Evolutionary conservation across 2,797 vertebrate species (phyloP), one percentile per base, ranked within the genome.

Genomic region (Spinus olivaceus): DNA sequence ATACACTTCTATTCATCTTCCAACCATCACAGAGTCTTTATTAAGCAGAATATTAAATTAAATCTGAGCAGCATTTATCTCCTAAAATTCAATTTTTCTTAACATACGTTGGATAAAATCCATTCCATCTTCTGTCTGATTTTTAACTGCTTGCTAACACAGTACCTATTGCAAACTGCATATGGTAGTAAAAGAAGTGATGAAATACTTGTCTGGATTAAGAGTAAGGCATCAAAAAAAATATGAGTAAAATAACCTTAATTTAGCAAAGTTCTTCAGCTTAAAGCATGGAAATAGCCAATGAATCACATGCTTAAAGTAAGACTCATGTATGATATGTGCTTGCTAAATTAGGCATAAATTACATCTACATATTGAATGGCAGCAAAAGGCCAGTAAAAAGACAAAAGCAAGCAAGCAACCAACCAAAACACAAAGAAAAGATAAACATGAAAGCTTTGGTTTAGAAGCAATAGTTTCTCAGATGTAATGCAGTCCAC

Each of bases 41-140:
- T 97, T 98, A 92, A 96, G 88, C 76, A 92, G 86, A 94, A 90
- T 94, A 96, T 87, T 90, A 87, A 87, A 93, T 93, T 95, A 92
- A 94, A 96, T 91, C 73, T 81, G 77, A 96, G 94, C 92, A 92
- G 57, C 32, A 56, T 95, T 88, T 70, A 59, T 89, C 54, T 74
- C 59, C 32, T 57, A n/a, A 84, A 92, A 94, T 96, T 94, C 56
- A 73, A 9, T 91, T 91, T 90, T 88, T 95, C 59, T 92, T 92
- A 96, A 74, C 63, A 64, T 50, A 88, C 1, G 32, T 81, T 67
- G 76, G 81, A 91, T 72, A 81, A 86, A 92, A 72, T 91, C 78
- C 17, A 41, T 77, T 95, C 54, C 57, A 41, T 81, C 32, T 74
- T 92, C 57, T 66, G 15, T 76, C 63, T 67, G 77, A 81, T n/a